Evolutionary conservation across 2,113 vertebrate genomes (phyloP).

Genomic region (Pseudorhombus dupliciocellatus): DNA sequence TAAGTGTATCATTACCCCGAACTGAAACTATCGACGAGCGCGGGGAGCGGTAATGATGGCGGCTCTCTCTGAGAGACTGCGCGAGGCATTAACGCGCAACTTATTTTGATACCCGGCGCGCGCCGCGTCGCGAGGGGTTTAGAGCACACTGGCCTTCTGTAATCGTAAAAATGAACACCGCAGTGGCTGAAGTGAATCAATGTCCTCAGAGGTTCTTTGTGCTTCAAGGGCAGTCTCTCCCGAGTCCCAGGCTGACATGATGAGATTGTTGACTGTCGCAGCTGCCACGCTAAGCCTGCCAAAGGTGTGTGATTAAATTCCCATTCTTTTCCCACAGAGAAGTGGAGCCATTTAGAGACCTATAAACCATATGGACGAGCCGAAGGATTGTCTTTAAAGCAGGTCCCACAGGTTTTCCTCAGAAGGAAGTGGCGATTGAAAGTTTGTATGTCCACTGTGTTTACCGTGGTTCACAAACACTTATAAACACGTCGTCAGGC

Average conservation of each 20-base stretch:
- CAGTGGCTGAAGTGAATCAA: conserved; percentile 59
- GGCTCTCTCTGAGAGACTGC: conserved; percentile 3
- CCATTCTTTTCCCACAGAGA: conserved; percentile 64
- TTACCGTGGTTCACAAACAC: conserved; percentile 7
- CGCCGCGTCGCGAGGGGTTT: conserved; percentile 37
- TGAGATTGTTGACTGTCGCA: conserved; percentile 72
- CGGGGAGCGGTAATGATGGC: conserved; percentile 10
- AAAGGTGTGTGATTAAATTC: conserved; percentile 73
- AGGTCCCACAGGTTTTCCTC: conserved; percentile 42
- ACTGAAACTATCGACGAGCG: conserved; percentile 20
- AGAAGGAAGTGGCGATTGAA: conserved; percentile 48
- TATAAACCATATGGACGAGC: conserved; percentile 70
- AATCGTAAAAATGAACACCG: conserved; percentile 15
- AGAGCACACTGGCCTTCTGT: conserved; percentile 35
- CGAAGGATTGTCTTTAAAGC: conserved; percentile 65
- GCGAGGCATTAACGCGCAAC: conserved; percentile 29
- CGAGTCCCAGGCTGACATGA: conserved; percentile 61
- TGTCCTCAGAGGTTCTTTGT: conserved; percentile 70
- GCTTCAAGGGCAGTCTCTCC: conserved; percentile 73
- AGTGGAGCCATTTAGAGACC: conserved; percentile 61
- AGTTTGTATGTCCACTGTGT: conserved; percentile 5
- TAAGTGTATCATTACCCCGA: conserved; percentile 47
- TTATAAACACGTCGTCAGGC: conserved; percentile 12
- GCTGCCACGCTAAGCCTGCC: conserved; percentile 59
- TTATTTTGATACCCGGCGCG: conserved; percentile 43